Percentiles rank a stretch among this genome's conserved stretches.
Conservation (phyloP, 2,113 vertebrate species). For the Serinus canaria region DNA sequence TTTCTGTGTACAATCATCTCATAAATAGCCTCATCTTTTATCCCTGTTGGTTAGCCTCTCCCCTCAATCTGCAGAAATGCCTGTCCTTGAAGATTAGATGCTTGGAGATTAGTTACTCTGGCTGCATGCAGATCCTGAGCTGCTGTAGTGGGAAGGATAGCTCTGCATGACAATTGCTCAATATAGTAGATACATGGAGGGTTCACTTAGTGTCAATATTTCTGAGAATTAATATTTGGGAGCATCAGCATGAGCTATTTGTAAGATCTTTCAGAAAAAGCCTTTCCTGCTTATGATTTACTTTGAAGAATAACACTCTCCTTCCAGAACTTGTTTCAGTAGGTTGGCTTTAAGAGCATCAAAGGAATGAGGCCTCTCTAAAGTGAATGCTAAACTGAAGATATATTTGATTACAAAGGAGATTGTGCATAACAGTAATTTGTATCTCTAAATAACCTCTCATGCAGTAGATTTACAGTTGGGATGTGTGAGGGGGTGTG, state of each 20-base stretch:
- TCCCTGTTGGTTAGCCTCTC: background rate
- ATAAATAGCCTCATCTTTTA: background rate
- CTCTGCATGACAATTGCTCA: background rate
- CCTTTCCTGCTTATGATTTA: constrained; percentile 1
- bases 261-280: background rate
- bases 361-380: constrained; percentile 30
- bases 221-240: background rate
- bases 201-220: background rate
- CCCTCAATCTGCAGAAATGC: background rate
- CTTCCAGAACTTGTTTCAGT: constrained; percentile 31
- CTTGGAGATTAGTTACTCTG: background rate
- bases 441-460: constrained; percentile 57
- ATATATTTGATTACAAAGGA: constrained; percentile 55
- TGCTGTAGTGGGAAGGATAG: background rate
- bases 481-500: background rate
- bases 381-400: constrained; percentile 42
- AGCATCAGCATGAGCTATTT: background rate
- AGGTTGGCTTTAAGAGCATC: constrained; percentile 47
- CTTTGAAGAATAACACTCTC: background rate
- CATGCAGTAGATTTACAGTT: constrained; percentile 30
- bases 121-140: background rate
- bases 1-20: background rate
- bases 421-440: constrained; percentile 44
- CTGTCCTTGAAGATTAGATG: background rate
- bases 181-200: background rate